Percentiles rank a stretch among this genome's conserved stretches.
Conservation (phyloP, 2,797 vertebrate species). For the Sebastes goodei region DNA sequence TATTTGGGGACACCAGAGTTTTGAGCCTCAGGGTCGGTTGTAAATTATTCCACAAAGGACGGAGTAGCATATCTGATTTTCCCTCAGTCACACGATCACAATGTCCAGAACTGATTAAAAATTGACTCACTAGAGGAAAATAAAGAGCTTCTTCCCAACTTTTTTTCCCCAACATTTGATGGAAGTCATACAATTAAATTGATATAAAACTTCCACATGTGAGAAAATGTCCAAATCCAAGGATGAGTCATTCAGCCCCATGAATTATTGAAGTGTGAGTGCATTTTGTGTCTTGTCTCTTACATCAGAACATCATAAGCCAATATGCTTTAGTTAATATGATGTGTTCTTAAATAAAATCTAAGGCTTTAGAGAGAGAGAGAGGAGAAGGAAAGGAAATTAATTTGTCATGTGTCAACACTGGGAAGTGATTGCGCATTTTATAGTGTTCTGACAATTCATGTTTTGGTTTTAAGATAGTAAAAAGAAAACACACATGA, state of each 20-base stretch:
- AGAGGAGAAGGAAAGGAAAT: neutral
- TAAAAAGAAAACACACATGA: slow-evolving; percentile 2
- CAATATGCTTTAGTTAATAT: neutral
- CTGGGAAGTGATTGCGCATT: neutral
- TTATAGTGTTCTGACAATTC: slow-evolving; percentile 6
- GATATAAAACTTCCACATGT: neutral
- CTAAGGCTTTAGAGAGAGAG: neutral
- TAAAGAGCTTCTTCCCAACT: neutral
- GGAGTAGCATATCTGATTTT: neutral
- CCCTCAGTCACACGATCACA: neutral
- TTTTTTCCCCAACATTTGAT: neutral
- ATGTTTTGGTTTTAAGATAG: neutral
- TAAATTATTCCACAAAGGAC: neutral
- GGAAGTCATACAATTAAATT: neutral
- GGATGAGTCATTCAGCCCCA: neutral
- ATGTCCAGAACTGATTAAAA: slow-evolving; percentile 2
- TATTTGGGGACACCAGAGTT: neutral
- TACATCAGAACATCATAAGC: neutral
- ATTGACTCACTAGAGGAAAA: neutral
- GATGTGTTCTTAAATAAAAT: neutral
- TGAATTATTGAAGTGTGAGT: neutral
- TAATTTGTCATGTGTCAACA: slow-evolving; percentile 12
- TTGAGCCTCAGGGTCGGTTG: neutral
- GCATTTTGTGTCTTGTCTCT: neutral
- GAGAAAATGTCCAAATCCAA: neutral